A percentile compares a stretch with the other conserved stretches of the same genome.
Conservation (phyloP, 2,113 vertebrate genomes). For the Uria aalge region DNA sequence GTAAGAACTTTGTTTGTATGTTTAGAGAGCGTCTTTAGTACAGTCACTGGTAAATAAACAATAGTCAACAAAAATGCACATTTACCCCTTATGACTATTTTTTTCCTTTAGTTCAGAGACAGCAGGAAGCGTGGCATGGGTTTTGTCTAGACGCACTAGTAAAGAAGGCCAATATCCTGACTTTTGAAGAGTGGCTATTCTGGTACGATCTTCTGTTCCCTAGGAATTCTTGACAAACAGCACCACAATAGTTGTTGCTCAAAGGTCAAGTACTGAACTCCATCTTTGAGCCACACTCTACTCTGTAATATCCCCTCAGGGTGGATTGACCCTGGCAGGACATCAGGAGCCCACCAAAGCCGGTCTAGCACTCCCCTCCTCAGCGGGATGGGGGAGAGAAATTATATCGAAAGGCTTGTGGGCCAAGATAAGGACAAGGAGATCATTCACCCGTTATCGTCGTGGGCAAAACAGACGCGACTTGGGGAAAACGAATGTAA, state of each 20-base stretch:
- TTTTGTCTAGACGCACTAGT: not conserved
- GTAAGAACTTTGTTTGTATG: not conserved
- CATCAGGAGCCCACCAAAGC: too few species aligned
- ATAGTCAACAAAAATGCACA: not conserved
- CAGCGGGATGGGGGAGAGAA: too few species aligned
- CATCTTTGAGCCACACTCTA: not conserved
- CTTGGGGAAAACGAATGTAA: too few species aligned
- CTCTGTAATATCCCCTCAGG: not conserved
- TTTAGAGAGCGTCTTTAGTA: not conserved
- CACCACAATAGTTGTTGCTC: not conserved
- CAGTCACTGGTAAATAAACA: not conserved
- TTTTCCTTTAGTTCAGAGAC: not conserved
- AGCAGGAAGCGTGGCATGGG: rapidly evolving
- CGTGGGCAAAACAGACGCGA: too few species aligned
- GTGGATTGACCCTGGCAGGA: not conserved
- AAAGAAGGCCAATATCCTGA: not conserved
- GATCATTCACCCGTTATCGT: too few species aligned
- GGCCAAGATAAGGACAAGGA: too few species aligned
- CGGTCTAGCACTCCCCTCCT: too few species aligned
- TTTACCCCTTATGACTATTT: not conserved
- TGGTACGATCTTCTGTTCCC: not conserved
- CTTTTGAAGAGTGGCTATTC: not conserved
- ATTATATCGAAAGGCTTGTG: too few species aligned
- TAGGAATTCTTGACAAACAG: not conserved
- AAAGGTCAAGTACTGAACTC: not conserved